Conservation (phyloP, 2,113 vertebrate genomes). For the Macrotus californicus region DNA sequence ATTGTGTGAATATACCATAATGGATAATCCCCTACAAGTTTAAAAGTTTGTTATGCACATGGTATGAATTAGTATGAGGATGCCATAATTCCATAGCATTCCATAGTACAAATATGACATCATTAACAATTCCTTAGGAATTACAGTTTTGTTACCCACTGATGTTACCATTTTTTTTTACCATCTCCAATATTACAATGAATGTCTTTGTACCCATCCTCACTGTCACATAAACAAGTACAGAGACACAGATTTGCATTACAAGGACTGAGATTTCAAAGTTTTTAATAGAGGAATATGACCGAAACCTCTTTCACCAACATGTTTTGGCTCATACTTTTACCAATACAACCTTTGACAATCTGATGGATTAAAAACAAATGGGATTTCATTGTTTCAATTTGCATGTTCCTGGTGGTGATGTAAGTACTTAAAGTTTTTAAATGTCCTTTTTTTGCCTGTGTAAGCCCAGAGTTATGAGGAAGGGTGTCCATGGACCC, state of each 20-base stretch:
- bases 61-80: neutral
- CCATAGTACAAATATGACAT: neutral
- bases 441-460: conserved; percentile 17
- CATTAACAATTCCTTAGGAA: neutral
- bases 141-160: neutral
- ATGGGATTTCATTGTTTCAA: neutral
- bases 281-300: neutral
- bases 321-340: neutral
- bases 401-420: neutral
- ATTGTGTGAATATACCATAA: neutral
- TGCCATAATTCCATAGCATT: neutral
- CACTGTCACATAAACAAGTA: neutral
- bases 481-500: neutral
- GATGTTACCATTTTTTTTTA: neutral
- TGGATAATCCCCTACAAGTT: neutral
- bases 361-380: neutral
- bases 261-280: neutral
- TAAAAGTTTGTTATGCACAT: neutral
- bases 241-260: neutral
- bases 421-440: neutral
- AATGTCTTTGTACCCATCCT: neutral
- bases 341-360: neutral
- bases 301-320: neutral
- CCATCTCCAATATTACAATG: neutral
- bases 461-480: neutral